A percentile compares a stretch with the other conserved stretches of the same genome.
phyloP scores from a whole-genome alignment of 2,797 vertebrate species.

The Botia kubotai region DNA sequence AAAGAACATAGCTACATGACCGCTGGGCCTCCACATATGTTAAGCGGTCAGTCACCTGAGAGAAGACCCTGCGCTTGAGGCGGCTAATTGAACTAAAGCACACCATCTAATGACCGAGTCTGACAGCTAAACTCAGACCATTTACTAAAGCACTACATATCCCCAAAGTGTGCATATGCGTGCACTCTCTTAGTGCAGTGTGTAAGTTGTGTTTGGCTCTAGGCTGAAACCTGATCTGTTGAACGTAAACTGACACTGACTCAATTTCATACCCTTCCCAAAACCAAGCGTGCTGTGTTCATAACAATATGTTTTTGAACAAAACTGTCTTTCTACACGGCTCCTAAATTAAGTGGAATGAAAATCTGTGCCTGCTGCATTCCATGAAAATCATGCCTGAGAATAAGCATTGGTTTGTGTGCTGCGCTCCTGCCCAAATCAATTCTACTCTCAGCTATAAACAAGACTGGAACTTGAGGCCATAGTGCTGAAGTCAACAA shows the following conservation, averaged over 20 bases:
- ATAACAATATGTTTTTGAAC: not conserved
- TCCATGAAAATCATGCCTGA: constrained; percentile 6
- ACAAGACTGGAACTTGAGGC: constrained; percentile 3
- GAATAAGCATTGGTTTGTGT: constrained; percentile 12
- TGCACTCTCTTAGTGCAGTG: not conserved
- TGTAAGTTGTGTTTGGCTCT: constrained; percentile 14
- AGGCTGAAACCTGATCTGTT: constrained; percentile 36
- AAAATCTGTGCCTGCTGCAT: constrained; percentile 17
- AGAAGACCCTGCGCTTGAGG: not conserved
- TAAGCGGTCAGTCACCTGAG: not conserved
- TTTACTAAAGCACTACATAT: not conserved
- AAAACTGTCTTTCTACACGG: not conserved
- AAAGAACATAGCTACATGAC: not conserved
- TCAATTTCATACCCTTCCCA: not conserved
- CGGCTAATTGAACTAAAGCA: not conserved
- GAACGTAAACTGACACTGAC: constrained; percentile 26
- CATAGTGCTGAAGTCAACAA: not conserved
- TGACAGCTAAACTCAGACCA: not conserved
- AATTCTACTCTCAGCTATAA: constrained; percentile 1
- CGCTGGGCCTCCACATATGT: not conserved
- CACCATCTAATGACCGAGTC: not conserved
- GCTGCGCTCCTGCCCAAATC: not conserved
- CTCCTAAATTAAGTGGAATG: constrained; percentile 29
- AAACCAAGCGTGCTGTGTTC: constrained; percentile 2
- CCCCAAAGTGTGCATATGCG: not conserved